A percentile compares a stretch with the other conserved stretches of the same genome.
Evolutionary conservation across 2,113 vertebrate genomes (phyloP).

Genomic region (Ammodytes marinus): DNA sequence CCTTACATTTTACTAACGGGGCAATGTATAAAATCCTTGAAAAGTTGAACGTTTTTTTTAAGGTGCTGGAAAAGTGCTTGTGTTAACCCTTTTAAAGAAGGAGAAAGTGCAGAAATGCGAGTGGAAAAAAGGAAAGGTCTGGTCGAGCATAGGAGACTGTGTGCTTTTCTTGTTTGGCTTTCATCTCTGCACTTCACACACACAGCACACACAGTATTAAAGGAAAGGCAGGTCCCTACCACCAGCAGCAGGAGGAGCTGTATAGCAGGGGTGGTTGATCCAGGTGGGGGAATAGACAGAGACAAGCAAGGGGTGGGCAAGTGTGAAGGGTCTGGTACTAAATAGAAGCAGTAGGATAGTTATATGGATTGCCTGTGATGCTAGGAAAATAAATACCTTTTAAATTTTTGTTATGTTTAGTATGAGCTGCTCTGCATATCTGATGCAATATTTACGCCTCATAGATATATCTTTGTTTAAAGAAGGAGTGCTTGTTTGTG

Average conservation of each 20-base stretch:
- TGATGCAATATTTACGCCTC: conserved; percentile 78
- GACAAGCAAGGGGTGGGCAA: neutral
- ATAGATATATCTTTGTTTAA: conserved; percentile 80
- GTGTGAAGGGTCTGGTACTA: conserved; percentile 1
- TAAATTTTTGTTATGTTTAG: conserved; percentile 36
- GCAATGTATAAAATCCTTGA: no score
- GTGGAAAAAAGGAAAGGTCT: neutral
- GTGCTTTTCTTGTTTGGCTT: conserved; percentile 21
- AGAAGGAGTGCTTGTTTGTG: conserved; percentile 82
- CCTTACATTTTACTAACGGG: no score
- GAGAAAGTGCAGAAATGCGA: conserved; percentile 27
- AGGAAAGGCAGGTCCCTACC: conserved; percentile 31
- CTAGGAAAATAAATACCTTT: conserved; percentile 38
- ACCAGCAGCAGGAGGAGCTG: conserved; percentile 68
- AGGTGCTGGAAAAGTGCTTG: no score
- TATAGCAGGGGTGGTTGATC: conserved; percentile 54
- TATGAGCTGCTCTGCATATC: conserved; percentile 54
- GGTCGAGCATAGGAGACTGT: conserved; percentile 24
- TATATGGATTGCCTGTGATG: conserved; percentile 54
- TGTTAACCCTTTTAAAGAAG: neutral
- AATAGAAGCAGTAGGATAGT: neutral
- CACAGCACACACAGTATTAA: neutral
- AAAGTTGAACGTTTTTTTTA: no score
- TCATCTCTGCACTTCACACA: neutral
- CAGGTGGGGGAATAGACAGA: conserved; percentile 21